phyloP scores from a whole-genome alignment of 2,888 invertebrate genomes.

The Caradrina clavipalpis region DNA sequence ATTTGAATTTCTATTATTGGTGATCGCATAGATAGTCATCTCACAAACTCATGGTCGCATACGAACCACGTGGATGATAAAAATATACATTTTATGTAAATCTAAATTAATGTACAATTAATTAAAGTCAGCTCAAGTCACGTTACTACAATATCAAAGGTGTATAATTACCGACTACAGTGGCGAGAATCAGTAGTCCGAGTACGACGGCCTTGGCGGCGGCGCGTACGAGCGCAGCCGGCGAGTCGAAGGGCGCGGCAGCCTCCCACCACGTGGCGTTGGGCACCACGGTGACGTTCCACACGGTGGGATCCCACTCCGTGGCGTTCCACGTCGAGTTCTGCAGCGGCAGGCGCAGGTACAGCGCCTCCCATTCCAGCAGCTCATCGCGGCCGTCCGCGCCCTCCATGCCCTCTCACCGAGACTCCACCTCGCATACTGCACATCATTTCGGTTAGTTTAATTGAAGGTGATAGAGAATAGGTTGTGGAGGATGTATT shows the following conservation, averaged over 20 bases:
- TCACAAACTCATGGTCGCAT: neutral
- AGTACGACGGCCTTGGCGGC: constrained; percentile 91
- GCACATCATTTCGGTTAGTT: constrained; percentile 44
- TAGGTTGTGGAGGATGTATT: neutral
- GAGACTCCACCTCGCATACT: constrained; percentile 80
- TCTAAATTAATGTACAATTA: constrained; percentile 1
- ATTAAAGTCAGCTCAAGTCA: neutral
- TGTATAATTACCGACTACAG: constrained; percentile 90
- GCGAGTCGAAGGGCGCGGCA: constrained; percentile 87
- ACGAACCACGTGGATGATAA: neutral
- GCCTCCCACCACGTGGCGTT: constrained; percentile 85
- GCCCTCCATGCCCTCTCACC: constrained; percentile 89
- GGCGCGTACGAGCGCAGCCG: constrained; percentile 91
- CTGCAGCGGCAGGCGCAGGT: constrained; percentile 79
- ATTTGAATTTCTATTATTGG: neutral
- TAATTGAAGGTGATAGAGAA: constrained; percentile 7
- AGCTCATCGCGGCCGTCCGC: constrained; percentile 84
- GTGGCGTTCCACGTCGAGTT: constrained; percentile 83
- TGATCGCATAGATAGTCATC: neutral
- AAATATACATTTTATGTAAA: too few relatives aligned
- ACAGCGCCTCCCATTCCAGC: constrained; percentile 86
- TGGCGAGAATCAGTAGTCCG: constrained; percentile 92
- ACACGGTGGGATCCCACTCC: constrained; percentile 77
- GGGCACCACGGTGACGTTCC: constrained; percentile 80
- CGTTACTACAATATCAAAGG: constrained; percentile 30